Evolutionary conservation across 2,888 invertebrate species (phyloP).

Genomic region (Drosophila yooni): DNA sequence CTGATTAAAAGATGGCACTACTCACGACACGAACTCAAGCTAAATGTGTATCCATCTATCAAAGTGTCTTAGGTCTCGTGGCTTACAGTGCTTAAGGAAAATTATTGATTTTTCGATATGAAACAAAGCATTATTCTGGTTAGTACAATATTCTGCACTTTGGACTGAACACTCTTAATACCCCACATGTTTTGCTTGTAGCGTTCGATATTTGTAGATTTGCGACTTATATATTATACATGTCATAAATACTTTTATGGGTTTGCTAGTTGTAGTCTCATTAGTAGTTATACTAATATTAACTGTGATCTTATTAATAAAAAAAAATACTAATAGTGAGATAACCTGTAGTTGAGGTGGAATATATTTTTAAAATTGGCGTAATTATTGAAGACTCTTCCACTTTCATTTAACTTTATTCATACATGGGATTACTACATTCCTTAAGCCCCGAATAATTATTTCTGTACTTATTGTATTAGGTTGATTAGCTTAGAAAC

Average conservation of each 20-base stretch:
- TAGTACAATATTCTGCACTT: neutral
- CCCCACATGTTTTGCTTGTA: neutral
- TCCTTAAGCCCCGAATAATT: neutral
- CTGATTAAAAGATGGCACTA: slow-evolving; percentile 36
- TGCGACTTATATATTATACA: neutral
- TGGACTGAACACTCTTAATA: neutral
- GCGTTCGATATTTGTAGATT: neutral
- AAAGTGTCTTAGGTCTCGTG: slow-evolving; percentile 1
- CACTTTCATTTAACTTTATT: neutral
- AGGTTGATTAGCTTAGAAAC: neutral
- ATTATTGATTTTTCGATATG: slow-evolving; percentile 5
- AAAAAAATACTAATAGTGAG: neutral
- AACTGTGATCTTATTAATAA: neutral
- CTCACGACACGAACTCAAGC: neutral
- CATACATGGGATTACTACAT: neutral
- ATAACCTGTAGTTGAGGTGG: neutral
- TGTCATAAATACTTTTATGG: neutral
- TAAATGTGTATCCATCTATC: neutral
- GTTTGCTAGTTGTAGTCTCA: neutral
- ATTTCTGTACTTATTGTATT: neutral
- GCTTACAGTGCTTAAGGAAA: slow-evolving; percentile 9
- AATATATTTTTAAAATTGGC: neutral
- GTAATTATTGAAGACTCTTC: neutral
- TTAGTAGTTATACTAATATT: neutral
- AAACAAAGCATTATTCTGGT: neutral